Conservation (phyloP, 1,140 invertebrate species). For the Glossosoma conforme region DNA sequence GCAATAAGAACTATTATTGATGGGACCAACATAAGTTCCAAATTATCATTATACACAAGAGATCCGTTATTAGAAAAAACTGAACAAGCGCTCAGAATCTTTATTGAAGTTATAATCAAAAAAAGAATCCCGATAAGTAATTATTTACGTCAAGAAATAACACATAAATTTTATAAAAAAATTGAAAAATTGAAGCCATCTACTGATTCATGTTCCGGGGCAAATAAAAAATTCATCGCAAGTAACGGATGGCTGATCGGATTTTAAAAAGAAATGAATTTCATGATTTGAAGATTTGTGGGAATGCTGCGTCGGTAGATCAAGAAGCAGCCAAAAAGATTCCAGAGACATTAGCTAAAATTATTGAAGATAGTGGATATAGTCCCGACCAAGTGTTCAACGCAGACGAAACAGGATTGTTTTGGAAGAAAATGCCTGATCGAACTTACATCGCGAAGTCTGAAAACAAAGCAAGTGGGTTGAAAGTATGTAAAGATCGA, state of each 20-base stretch:
- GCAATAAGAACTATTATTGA: constrained; percentile 7
- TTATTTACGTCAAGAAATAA: constrained; percentile 16
- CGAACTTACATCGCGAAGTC: constrained; percentile 34
- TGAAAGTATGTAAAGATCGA: constrained; percentile 34
- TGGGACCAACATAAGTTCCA: constrained; percentile 8
- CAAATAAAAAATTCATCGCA: constrained; percentile 32
- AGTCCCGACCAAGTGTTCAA: constrained; percentile 38
- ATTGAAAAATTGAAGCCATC: constrained; percentile 2
- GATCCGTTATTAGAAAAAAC: constrained; percentile 16
- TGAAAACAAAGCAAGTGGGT: constrained; percentile 32
- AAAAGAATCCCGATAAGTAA: constrained; percentile 16
- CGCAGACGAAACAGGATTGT: constrained; percentile 41
- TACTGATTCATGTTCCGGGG: neutral
- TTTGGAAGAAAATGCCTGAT: constrained; percentile 38
- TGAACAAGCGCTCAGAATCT: constrained; percentile 11
- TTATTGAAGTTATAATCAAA: constrained; percentile 9
- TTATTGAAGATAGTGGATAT: constrained; percentile 30
- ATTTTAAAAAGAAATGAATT: constrained; percentile 38
- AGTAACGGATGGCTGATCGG: constrained; percentile 39
- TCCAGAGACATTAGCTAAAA: constrained; percentile 28
- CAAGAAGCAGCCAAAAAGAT: constrained; percentile 26
- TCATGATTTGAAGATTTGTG: constrained; percentile 34
- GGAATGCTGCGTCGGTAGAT: constrained; percentile 35
- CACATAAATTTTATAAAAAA: constrained; percentile 13
- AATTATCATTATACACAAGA: constrained; percentile 10